A percentile compares a stretch with the other conserved stretches of the same genome.
These are phyloP conservation scores for Puffinus mauretanicus DNA, from an alignment of 2,113 vertebrate species.

Conservation along the genomic window DNA sequence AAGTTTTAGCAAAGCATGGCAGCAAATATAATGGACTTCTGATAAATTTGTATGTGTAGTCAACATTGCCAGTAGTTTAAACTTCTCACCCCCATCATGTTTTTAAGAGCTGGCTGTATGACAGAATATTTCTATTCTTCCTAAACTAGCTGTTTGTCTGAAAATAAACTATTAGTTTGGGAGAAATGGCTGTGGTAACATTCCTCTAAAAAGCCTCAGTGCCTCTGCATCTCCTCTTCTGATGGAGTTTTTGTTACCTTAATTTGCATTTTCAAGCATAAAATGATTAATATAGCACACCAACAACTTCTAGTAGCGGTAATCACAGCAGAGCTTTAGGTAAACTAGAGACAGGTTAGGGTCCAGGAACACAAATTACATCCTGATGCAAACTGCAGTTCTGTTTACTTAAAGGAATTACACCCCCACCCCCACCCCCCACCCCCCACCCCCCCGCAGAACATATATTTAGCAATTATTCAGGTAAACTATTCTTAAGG, in stretches of 20 bases:
- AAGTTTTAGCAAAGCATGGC: neutral
- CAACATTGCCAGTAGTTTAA: neutral
- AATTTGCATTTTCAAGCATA: neutral
- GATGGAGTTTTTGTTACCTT: neutral
- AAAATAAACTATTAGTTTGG: neutral
- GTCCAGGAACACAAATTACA: neutral
- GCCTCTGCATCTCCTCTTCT: neutral
- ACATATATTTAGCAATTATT: neutral
- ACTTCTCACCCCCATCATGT: neutral
- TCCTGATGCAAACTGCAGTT: neutral
- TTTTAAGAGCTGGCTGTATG: neutral
- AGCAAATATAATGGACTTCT: neutral
- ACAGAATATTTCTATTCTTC: neutral
- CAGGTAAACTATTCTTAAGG: neutral
- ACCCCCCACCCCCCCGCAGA: neutral
- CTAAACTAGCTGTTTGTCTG: neutral
- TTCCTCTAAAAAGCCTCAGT: neutral
- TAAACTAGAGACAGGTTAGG: neutral
- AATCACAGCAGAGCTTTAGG: neutral
- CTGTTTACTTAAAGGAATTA: neutral
- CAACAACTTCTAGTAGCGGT: neutral
- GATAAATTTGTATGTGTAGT: neutral
- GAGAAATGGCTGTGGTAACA: neutral
- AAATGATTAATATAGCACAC: neutral
- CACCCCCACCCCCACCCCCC: rapidly evolving